These are phyloP conservation scores for Chrosomus eos DNA, from an alignment of 2,797 vertebrate species.

Conservation along the genomic window DNA sequence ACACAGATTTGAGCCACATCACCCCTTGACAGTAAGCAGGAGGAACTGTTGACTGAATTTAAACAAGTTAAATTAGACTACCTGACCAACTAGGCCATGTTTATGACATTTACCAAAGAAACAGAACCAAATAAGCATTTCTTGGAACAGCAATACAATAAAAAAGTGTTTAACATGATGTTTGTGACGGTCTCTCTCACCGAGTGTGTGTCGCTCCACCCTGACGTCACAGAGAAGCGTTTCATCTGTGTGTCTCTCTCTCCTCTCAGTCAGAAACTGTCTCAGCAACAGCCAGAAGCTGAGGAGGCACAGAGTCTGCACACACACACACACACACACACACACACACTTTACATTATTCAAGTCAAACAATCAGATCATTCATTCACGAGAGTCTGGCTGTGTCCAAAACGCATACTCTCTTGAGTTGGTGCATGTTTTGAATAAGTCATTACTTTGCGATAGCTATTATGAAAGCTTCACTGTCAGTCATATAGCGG, in stretches of 20 bases:
- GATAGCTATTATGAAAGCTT: neutral
- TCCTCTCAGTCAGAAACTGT: constrained; percentile 90
- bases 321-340: constrained; percentile 6
- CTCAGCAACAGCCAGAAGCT: constrained; percentile 94
- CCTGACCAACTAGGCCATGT: neutral
- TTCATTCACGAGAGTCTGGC: neutral
- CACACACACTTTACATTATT: neutral
- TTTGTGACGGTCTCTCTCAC: constrained; percentile 68
- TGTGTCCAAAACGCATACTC: neutral
- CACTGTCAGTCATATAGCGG: too few relatives aligned
- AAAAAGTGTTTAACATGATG: neutral
- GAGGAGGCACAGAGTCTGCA: constrained; percentile 88
- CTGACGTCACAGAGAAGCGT: constrained; percentile 84
- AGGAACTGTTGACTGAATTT: neutral
- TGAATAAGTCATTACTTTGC: neutral
- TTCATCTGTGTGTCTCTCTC: constrained; percentile 75
- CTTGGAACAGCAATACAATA: neutral
- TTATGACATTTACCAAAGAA: neutral
- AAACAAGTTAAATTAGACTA: neutral
- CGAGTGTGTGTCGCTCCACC: constrained; percentile 80
- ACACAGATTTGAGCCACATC: too few relatives aligned
- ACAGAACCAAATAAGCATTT: neutral
- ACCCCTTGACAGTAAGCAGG: neutral
- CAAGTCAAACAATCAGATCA: neutral
- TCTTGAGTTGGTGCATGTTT: neutral